Evolutionary conservation across 2,797 vertebrate genomes (phyloP).

Genomic region (Aulostomus chinensis): DNA sequence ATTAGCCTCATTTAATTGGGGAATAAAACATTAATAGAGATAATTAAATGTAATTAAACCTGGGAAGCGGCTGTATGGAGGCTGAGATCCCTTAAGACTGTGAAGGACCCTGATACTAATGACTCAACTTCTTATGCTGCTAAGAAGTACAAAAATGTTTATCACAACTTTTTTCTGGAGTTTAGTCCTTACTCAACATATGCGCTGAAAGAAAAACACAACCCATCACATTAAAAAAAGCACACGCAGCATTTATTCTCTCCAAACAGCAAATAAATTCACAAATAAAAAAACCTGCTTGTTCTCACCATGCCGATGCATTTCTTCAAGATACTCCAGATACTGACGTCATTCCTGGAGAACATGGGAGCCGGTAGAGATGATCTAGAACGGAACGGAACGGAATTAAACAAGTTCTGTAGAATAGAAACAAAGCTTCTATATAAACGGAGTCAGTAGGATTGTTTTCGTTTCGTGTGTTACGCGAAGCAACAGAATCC

Average conservation of each 20-base stretch:
- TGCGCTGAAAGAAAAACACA: no score
- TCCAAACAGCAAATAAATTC: not conserved
- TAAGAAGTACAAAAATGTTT: constrained; percentile 2
- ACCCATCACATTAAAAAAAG: not conserved
- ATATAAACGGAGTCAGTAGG: no score
- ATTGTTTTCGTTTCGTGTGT: not conserved
- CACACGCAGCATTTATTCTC: no score
- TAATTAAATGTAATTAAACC: constrained; percentile 43
- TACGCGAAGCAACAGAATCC: not conserved
- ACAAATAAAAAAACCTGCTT: no score
- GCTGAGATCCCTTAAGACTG: constrained; percentile 11
- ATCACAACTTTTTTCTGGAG: not conserved
- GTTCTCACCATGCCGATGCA: constrained; percentile 98
- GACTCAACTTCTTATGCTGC: constrained; percentile 3
- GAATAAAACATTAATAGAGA: constrained; percentile 36
- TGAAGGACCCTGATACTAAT: constrained; percentile 24
- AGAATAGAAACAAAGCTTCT: no score
- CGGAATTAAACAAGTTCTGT: no score
- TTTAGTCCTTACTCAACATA: not conserved
- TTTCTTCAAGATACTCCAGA: constrained; percentile 98
- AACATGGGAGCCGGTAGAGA: constrained; percentile 94
- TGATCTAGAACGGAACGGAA: no score
- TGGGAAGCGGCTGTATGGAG: constrained; percentile 13
- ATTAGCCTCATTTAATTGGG: constrained; percentile 33
- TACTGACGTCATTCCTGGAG: constrained; percentile 96